Base-by-base conservation (phyloP, 2,113 vertebrate species). In the Myotis lucifugus region DNA sequence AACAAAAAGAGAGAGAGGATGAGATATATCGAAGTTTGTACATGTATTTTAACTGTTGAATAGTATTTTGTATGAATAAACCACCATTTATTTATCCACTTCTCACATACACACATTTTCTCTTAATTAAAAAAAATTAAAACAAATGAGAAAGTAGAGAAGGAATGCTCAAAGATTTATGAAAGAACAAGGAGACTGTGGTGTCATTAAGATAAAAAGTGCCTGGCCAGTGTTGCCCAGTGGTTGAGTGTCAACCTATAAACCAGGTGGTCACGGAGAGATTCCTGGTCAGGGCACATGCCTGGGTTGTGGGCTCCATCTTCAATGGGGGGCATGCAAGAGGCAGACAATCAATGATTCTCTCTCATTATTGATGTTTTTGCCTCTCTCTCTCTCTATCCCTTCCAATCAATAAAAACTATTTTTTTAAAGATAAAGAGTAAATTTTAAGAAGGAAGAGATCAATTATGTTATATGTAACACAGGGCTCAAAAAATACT, bases 361-460 rank as follows among this genome's bases (percentile, higher is more conserved):
- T 56, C 19, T 56, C 54, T 56, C 54, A 21, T 56, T 56, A 56
- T 56, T 56, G 54, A 56, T 56, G 54, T 56, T 56, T 56, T 56
- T 56, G 54, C 17, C 52, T 56, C 19, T 56, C 54, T 56, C 54
- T 56, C 7, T 21, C 8, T 8, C 19, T 56, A 56, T 56, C 19
- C 54, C 54, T 56, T 56, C 19, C 54, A 23, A 56, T 56, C 18
- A 21, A 56, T 56, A 56, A 56, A 56, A 56, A 56, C 19, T 56
- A 56, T 56, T 21, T 56, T 56, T 56, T 56, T 56, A 56, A 56
- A 56, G 54, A 56, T 56, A 56, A 56, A 56, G 17, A 67, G 29
- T 52, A 82, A 27, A 86, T 78, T 93, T 89, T 86, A 93, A 82
- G 76, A 79, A 64, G 37, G 59, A 95, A 72, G 27, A 37, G 29